phyloP scores from a whole-genome alignment of 2,113 vertebrate genomes.

The Raja brachyura region DNA sequence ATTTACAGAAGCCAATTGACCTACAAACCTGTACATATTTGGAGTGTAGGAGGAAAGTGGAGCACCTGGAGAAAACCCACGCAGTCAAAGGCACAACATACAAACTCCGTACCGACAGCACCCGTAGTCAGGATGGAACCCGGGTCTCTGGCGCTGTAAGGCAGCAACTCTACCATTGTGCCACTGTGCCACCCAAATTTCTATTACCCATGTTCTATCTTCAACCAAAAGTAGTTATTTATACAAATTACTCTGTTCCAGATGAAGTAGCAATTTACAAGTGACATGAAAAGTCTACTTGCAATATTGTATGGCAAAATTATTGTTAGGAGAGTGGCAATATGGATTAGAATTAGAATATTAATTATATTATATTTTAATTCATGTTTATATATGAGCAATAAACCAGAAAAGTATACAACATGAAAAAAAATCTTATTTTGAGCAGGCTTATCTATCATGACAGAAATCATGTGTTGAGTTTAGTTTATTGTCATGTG shows the following conservation, averaged over 20 bases:
- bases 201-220: too few relatives aligned
- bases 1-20: too few relatives aligned
- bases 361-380: background rate
- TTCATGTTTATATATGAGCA: background rate
- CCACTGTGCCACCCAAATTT: too few relatives aligned
- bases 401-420: background rate
- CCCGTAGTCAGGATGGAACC: too few relatives aligned
- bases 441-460: background rate
- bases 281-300: background rate
- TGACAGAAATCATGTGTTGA: background rate
- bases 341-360: background rate
- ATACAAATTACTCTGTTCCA: background rate
- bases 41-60: too few relatives aligned
- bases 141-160: too few relatives aligned
- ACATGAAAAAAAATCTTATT: background rate
- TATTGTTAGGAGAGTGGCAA: background rate
- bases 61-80: too few relatives aligned
- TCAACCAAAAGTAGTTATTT: background rate
- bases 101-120: too few relatives aligned
- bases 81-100: too few relatives aligned
- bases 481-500: too few relatives aligned
- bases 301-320: background rate
- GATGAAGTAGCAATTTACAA: background rate
- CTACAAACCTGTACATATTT: too few relatives aligned
- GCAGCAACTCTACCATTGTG: too few relatives aligned